These are phyloP conservation scores for Drosophila ironensis DNA, from an alignment of 1,140 invertebrate genomes.

Conservation along the genomic window DNA sequence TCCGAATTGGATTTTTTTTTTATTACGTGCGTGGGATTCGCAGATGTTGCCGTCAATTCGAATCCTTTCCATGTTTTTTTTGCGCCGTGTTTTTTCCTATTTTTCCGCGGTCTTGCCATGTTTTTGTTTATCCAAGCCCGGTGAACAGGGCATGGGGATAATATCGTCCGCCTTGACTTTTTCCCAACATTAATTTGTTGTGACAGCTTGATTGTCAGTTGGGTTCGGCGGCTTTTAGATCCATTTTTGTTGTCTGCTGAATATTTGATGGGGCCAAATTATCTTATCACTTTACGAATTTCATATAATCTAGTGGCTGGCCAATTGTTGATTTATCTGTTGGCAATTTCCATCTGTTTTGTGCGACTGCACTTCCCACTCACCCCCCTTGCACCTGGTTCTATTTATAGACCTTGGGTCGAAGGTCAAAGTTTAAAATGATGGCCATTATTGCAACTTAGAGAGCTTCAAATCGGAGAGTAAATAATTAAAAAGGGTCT, in stretches of 20 bases:
- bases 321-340: slow-evolving; percentile 47
- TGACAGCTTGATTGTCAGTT: slow-evolving; percentile 68
- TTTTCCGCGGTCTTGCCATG: neutral
- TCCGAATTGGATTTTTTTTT: slow-evolving; percentile 19
- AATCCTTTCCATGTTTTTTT: slow-evolving; percentile 5
- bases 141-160: slow-evolving; percentile 31
- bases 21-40: slow-evolving; percentile 51
- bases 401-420: slow-evolving; percentile 16
- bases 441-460: too few species aligned
- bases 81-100: neutral
- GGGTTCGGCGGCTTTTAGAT: neutral
- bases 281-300: slow-evolving; percentile 62
- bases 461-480: neutral
- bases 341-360: slow-evolving; percentile 12
- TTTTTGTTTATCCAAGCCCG: slow-evolving; percentile 28
- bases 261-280: slow-evolving; percentile 54
- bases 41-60: slow-evolving; percentile 35
- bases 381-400: neutral
- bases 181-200: slow-evolving; percentile 47
- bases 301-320: slow-evolving; percentile 37
- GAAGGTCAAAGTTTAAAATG: slow-evolving; percentile 27
- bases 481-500: slow-evolving; percentile 12
- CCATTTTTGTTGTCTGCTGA: slow-evolving; percentile 9
- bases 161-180: slow-evolving; percentile 12
- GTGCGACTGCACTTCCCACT: slow-evolving; percentile 9